Evolutionary conservation across 2,113 vertebrate species (phyloP), one percentile per base, ranked within the genome.

Genomic region (Cyphomyrus discorhynchus): DNA sequence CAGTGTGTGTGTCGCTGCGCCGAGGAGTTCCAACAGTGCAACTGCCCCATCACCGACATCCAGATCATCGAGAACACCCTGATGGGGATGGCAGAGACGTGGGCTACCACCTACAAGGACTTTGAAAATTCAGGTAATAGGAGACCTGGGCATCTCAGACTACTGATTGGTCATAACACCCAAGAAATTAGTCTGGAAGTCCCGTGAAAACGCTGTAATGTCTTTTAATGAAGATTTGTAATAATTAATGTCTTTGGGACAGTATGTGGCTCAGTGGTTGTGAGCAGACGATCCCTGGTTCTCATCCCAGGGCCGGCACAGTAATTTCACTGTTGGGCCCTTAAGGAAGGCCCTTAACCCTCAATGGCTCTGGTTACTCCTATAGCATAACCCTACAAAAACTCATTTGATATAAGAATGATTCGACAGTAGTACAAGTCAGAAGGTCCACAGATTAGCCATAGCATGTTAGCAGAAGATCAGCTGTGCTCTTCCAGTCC

Each of bases 21-120:
- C 0, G 97, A 99, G 56, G 98, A 99, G 92, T 99, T 97, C 93
- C 98, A 98, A 0, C 98, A 99, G 86, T 99, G 98, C 96, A 99
- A 99, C 96, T 99, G 98, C 91, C 98, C 98, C 90, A 96, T 97
- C 95, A 99, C 98, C 0, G 98, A 99, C 96, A 98, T 99, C 94
- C 97, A 99, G 96, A 98, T 99, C 94, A 98, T 99, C 97, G 98
- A 99, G 94, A 98, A 98, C 94, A 98, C 97, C 0, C 94, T 99
- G 92, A 93, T 96, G 90, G 97, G 97, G 90, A 99, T 99, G 97
- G 96, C 96, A 85, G 98, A 98, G 92, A 95, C 97, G 4, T 99
- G 98, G 98, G 96, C 97, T 0, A 95, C 97, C 89, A 97, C 98
- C 19, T 99, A 99, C 90, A 99, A 97, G 94, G 98, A 99, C 95